Base-by-base conservation (phyloP, 2,888 invertebrate genomes). In the Oscheius onirici region DNA sequence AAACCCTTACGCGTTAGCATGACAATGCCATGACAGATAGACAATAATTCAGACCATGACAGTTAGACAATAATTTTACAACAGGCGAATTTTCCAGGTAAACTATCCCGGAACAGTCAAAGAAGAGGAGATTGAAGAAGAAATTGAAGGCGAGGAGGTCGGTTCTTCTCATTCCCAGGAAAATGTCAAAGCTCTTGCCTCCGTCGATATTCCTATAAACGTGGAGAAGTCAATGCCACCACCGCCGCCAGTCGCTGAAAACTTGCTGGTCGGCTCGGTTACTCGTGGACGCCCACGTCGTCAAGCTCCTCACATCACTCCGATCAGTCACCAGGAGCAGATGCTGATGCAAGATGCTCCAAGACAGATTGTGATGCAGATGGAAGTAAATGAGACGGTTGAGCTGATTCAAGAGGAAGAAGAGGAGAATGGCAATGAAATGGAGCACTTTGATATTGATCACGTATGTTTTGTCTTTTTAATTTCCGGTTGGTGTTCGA, bases 21-120 rank as follows among this genome's bases (percentile, higher is more conserved):
- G n/a, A n/a, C n/a, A n/a, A n/a, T n/a, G n/a, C n/a, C n/a, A n/a
- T n/a, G n/a, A n/a, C n/a, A n/a, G n/a, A n/a, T n/a, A n/a, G n/a
- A n/a, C n/a, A n/a, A n/a, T n/a, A n/a, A n/a, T n/a, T n/a, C n/a
- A n/a, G n/a, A n/a, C n/a, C n/a, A n/a, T n/a, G n/a, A n/a, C n/a
- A n/a, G n/a, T n/a, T n/a, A n/a, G n/a, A n/a, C n/a, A n/a, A n/a
- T n/a, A n/a, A n/a, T n/a, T n/a, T n/a, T n/a, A n/a, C n/a, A n/a
- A n/a, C n/a, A n/a, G n/a, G n/a, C n/a, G n/a, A n/a, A n/a, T n/a
- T 28, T 52, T 52, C 28, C 26, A 68, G 68, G 57, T 68, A 15
- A 15, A 55, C 11, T 68, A 44, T 43, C 68, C 68, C 17, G 58
- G 55, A 22, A 40, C 34, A 26, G 58, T 40, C 41, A 28, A 44